These are phyloP conservation scores for Leptinotarsa defecta DNA, from an alignment of 1,140 invertebrate genomes.

Conservation along the genomic window DNA sequence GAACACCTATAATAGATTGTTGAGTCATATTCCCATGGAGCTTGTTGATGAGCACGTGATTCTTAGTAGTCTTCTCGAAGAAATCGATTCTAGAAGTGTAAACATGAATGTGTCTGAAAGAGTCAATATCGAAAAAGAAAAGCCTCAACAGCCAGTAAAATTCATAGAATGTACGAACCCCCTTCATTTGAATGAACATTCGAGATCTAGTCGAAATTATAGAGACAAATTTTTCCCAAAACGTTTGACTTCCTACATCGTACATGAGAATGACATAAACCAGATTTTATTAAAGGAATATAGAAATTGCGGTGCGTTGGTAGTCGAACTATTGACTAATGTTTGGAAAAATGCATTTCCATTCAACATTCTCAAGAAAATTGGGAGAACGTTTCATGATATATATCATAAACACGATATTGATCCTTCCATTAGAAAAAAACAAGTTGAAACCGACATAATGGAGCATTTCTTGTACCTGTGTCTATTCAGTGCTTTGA, in stretches of 20 bases:
- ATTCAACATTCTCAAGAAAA: not conserved
- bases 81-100: slow-evolving; percentile 27
- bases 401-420: slow-evolving; percentile 36
- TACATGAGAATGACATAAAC: slow-evolving; percentile 31
- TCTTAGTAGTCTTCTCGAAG: slow-evolving; percentile 30
- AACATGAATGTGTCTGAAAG: not conserved
- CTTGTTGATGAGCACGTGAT: slow-evolving; percentile 22
- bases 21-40: slow-evolving; percentile 32
- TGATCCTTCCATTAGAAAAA: slow-evolving; percentile 21
- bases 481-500: slow-evolving; percentile 26
- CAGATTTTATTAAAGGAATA: slow-evolving; percentile 31
- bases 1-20: slow-evolving; percentile 30
- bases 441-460: not conserved
- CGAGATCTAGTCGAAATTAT: not conserved
- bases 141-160: not conserved
- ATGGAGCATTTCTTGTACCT: slow-evolving; percentile 34
- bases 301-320: slow-evolving; percentile 17
- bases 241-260: slow-evolving; percentile 17
- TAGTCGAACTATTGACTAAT: slow-evolving; percentile 11
- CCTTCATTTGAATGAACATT: not conserved
- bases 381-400: not conserved
- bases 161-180: not conserved
- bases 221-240: not conserved
- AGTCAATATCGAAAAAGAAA: slow-evolving; percentile 16
- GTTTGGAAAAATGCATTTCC: slow-evolving; percentile 22